Percentiles rank a stretch among this genome's conserved stretches.
These are phyloP conservation scores for Dicaeum eximium DNA, from an alignment of 2,113 vertebrate genomes.

Conservation along the genomic window DNA sequence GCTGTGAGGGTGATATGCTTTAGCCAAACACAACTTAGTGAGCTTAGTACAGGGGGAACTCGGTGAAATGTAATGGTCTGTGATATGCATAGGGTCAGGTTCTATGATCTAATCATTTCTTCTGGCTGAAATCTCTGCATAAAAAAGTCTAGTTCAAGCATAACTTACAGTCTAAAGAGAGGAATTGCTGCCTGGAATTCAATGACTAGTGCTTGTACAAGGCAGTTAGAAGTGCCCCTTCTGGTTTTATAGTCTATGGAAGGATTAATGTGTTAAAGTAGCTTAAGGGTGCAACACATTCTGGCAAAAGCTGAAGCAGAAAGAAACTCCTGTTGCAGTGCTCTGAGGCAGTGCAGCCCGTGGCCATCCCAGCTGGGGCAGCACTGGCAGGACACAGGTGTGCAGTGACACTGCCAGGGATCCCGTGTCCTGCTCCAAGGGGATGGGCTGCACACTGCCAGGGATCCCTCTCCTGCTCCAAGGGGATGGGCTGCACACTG, in stretches of 20 bases:
- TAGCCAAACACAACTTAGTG: constrained; percentile 49
- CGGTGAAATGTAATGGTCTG: constrained; percentile 29
- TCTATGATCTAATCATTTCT: constrained; percentile 59
- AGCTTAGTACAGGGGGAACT: constrained; percentile 25
- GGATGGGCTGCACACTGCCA: background rate
- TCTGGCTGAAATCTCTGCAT: constrained; percentile 48
- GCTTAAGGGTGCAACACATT: background rate
- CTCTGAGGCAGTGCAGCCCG: background rate
- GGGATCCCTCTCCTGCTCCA: background rate
- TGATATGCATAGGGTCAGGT: constrained; percentile 38
- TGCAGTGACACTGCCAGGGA: background rate
- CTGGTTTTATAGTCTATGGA: constrained; percentile 23
- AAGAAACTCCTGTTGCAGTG: background rate
- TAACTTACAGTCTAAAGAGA: constrained; percentile 28
- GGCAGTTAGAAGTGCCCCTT: constrained; percentile 31
- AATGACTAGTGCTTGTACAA: background rate
- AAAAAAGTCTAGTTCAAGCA: constrained; percentile 40
- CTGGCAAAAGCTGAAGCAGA: background rate
- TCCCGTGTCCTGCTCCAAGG: accelerated
- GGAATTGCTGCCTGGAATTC: constrained; percentile 22
- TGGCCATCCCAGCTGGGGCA: background rate
- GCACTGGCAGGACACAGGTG: background rate
- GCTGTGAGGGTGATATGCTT: constrained; percentile 17
- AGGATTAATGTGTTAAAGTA: constrained; percentile 21
- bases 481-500: background rate